These are phyloP conservation scores for Neoarius graeffei DNA, from an alignment of 2,113 vertebrate genomes.

Conservation along the genomic window DNA sequence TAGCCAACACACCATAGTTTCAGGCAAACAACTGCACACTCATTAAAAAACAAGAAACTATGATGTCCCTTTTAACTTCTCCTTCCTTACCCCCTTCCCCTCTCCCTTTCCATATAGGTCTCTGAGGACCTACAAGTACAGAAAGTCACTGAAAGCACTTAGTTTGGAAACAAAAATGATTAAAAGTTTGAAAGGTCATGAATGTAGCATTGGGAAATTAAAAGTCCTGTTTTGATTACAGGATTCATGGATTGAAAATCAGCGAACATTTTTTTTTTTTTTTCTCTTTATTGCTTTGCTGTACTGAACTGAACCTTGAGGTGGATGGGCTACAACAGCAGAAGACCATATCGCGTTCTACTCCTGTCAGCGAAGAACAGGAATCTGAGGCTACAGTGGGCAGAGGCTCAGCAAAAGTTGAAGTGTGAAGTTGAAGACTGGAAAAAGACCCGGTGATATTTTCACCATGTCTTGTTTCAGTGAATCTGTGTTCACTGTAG, in stretches of 20 bases:
- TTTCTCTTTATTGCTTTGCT: not conserved
- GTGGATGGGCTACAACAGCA: not conserved
- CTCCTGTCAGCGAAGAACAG: not conserved
- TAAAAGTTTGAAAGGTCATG: slow-evolving; percentile 28
- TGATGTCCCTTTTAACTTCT: slow-evolving; percentile 44
- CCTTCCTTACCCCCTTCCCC: slow-evolving; percentile 42
- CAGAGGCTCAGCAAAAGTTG: not conserved
- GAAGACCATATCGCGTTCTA: not conserved
- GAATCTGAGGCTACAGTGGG: not conserved
- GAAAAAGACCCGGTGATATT: not conserved
- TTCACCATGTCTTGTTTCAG: not conserved
- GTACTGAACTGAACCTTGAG: not conserved
- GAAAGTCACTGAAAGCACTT: slow-evolving; percentile 17
- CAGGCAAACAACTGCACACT: slow-evolving; percentile 42
- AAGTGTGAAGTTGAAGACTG: not conserved
- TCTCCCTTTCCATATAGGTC: not conserved
- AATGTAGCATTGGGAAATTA: not conserved
- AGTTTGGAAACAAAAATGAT: slow-evolving; percentile 33
- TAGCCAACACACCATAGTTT: slow-evolving; percentile 49
- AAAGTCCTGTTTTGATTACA: slow-evolving; percentile 14
- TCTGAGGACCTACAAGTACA: slow-evolving; percentile 2
- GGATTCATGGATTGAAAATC: not conserved
- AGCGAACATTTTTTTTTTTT: not conserved
- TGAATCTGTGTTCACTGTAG: not conserved
- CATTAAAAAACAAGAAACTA: slow-evolving; percentile 43